Evolutionary conservation across 2,113 vertebrate species (phyloP).

Genomic region (Perccottus glenii): DNA sequence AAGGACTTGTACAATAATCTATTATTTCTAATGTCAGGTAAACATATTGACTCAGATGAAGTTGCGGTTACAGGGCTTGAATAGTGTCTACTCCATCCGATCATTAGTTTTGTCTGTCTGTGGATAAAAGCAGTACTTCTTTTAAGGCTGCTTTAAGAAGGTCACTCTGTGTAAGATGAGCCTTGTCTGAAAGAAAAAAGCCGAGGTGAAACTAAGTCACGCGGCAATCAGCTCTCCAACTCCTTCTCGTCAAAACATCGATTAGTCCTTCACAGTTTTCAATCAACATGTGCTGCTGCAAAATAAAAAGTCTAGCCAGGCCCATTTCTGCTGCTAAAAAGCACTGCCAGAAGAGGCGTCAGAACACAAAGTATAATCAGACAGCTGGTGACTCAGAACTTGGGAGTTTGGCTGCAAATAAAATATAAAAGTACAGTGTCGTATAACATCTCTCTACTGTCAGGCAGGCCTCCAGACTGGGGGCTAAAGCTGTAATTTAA

Average conservation of each 20-base stretch:
- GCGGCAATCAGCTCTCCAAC: constrained; percentile 1
- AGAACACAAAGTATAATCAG: not conserved
- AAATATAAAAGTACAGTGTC: constrained; percentile 16
- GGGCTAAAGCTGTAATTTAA: constrained; percentile 40
- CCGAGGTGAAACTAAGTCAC: not conserved
- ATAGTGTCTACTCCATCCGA: constrained; percentile 2
- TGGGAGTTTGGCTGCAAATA: constrained; percentile 10
- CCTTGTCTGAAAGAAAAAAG: not conserved
- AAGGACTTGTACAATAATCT: no score
- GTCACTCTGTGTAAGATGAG: not conserved
- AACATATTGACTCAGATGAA: not conserved
- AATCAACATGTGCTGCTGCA: not conserved
- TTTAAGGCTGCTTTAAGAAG: constrained; percentile 8
- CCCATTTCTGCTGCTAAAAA: not conserved
- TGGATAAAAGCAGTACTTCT: not conserved
- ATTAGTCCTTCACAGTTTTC: constrained; percentile 20
- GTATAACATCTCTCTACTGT: constrained; percentile 24
- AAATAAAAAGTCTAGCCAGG: not conserved
- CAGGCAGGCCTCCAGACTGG: constrained; percentile 10
- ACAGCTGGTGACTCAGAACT: constrained; percentile 7
- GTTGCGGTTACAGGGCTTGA: not conserved
- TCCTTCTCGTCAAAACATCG: constrained; percentile 7
- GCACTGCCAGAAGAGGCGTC: not conserved
- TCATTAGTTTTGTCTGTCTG: constrained; percentile 3
- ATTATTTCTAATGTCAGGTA: not conserved